Percentiles rank a stretch among this genome's conserved stretches.
phyloP scores from a whole-genome alignment of 2,797 vertebrate genomes.

The Petrocephalus schoutedeni region DNA sequence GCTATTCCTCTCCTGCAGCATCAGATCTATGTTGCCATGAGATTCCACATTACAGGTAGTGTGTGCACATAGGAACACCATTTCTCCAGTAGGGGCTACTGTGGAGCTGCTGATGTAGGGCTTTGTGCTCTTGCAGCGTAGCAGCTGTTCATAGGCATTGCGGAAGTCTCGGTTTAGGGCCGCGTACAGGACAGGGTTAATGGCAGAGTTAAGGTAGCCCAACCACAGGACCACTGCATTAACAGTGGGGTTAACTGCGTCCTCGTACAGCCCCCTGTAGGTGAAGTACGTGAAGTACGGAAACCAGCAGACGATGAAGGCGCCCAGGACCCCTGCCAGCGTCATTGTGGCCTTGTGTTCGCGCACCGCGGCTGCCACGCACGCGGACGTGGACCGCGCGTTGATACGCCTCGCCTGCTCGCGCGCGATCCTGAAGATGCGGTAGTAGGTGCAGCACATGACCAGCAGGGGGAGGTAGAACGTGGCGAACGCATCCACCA shows the following conservation, averaged over 20 bases:
- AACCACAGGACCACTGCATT: conserved; percentile 74
- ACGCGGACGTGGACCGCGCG: conserved; percentile 56
- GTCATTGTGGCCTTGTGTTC: conserved; percentile 93
- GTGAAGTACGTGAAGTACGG: conserved; percentile 85
- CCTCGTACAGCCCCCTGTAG: conserved; percentile 65
- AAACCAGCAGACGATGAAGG: conserved; percentile 86
- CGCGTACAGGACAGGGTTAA: conserved; percentile 88
- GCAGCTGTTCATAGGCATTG: conserved; percentile 65
- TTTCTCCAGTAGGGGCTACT: neutral
- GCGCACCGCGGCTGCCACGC: conserved; percentile 58
- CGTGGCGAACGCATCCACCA: conserved; percentile 69
- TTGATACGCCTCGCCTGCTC: conserved; percentile 85
- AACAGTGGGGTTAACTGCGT: conserved; percentile 44
- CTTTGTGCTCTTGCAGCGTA: conserved; percentile 42
- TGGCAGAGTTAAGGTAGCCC: conserved; percentile 80
- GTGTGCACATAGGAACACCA: conserved; percentile 20
- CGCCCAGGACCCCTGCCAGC: conserved; percentile 79
- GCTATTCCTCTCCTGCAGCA: conserved; percentile 18
- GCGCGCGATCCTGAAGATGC: conserved; percentile 81
- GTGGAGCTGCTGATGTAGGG: neutral
- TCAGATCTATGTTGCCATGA: neutral
- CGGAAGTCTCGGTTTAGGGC: conserved; percentile 82
- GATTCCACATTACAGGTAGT: conserved; percentile 4
- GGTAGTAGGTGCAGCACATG: conserved; percentile 85
- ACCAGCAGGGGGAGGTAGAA: conserved; percentile 86